Evolutionary conservation across 2,797 vertebrate genomes (phyloP), one percentile per base, ranked within the genome.

Genomic region (Gymnoscopelus braueri): DNA sequence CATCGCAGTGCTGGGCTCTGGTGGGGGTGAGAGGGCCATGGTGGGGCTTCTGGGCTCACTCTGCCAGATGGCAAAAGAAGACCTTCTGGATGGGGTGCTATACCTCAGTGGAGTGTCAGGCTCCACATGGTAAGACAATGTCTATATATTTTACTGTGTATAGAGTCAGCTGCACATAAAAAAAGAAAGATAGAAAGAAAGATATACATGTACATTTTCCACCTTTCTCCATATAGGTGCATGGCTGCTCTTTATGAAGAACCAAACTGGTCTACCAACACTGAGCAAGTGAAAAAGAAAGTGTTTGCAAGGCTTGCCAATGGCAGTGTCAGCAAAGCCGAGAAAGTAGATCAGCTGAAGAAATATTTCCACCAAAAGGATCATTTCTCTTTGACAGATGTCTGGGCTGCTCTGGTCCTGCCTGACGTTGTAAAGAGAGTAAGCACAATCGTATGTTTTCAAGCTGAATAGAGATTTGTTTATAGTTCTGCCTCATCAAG

Each of bases 41-140:
- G 0, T 81, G 15, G 74, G 73, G 7, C 60, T 77, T 56, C 50
- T 86, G 72, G 79, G 67, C 10, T 77, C 70, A 29, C 65, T 81
- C 60, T 9, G 11, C 5, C 73, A 74, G 32, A 23, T 83, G 58
- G 23, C 1, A 13, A 7, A 73, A 54, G 51, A 49, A 7, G 61
- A 54, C 39, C 57, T 78, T 3, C 32, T 83, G 69, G 74, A 75
- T 71, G 39, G 50, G n/a, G n/a, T 73, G 55, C 53, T 80, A 32
- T 83, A 83, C 48, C 48, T 83, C 39, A n/a, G 50, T 29, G 81
- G 78, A n/a, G 66, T 83, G 13, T 83, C 72, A 12, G 81, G 81
- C 63, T 77, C 69, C 10, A 83, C 74, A 5, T 83, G 81, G 81
- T 83, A 69, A 48, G 60, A 7, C 11, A 1, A 1, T 19, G 19